phyloP scores from a whole-genome alignment of 2,888 invertebrate genomes.

The Agrochola lota region DNA sequence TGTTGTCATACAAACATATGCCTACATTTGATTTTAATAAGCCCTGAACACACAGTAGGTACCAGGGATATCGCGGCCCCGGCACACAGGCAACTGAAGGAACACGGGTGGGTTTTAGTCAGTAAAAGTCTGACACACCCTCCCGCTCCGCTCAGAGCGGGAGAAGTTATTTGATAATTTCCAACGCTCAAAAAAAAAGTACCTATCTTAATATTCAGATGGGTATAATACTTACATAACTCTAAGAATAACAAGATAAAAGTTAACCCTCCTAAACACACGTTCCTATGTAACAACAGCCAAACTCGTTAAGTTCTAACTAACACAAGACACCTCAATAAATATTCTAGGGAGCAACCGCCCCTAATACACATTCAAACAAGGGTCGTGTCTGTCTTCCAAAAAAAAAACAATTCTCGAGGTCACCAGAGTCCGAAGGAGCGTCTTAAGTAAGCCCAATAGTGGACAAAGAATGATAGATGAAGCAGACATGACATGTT shows the following conservation, averaged over 20 bases:
- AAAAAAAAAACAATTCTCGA: slow-evolving; percentile 41
- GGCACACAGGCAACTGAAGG: too few relatives aligned
- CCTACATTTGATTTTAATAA: neutral
- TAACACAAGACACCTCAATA: slow-evolving; percentile 41
- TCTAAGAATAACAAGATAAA: slow-evolving; percentile 7
- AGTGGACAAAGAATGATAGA: slow-evolving; percentile 45
- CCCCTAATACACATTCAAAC: slow-evolving; percentile 37
- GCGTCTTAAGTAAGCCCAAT: slow-evolving; percentile 22
- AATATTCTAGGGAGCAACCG: slow-evolving; percentile 56
- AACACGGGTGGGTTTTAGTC: too few relatives aligned
- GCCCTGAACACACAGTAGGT: neutral
- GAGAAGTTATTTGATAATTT: too few relatives aligned
- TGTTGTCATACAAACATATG: neutral
- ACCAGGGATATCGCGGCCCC: too few relatives aligned
- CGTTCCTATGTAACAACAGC: slow-evolving; percentile 1
- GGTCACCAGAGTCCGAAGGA: slow-evolving; percentile 20
- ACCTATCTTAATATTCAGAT: too few relatives aligned
- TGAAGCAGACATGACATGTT: slow-evolving; percentile 37
- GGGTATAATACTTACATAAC: neutral
- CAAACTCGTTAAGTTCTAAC: slow-evolving; percentile 19
- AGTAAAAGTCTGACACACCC: too few relatives aligned
- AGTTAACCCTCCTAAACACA: slow-evolving; percentile 32
- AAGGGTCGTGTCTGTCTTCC: slow-evolving; percentile 25
- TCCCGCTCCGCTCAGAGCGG: too few relatives aligned
- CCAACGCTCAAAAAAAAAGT: too few relatives aligned